Evolutionary conservation across 2,888 invertebrate genomes (phyloP).

Genomic region (Euplexia lucipara): DNA sequence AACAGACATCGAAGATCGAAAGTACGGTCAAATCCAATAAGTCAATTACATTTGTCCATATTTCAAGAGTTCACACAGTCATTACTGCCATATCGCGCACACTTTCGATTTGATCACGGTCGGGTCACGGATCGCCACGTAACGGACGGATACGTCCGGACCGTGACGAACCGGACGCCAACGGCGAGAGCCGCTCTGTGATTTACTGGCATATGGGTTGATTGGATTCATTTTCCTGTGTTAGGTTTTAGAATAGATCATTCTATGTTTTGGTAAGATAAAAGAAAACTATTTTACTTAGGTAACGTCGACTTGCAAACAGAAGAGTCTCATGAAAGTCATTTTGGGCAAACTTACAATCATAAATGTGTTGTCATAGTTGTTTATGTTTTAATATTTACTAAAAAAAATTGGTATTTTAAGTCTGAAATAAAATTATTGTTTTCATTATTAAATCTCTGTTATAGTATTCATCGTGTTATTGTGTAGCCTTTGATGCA

Average conservation of each 20-base stretch:
- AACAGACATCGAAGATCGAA: slow-evolving; percentile 35
- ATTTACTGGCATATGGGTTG: slow-evolving; percentile 48
- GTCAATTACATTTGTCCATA: slow-evolving; percentile 56
- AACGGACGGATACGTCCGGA: slow-evolving; percentile 43
- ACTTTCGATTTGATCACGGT: slow-evolving; percentile 63
- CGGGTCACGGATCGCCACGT: slow-evolving; percentile 49
- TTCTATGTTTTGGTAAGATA: slow-evolving; percentile 1
- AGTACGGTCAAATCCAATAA: slow-evolving; percentile 43
- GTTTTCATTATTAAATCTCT: too few relatives aligned
- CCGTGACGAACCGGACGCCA: slow-evolving; percentile 50
- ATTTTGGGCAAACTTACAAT: too few relatives aligned
- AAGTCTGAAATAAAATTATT: too few relatives aligned
- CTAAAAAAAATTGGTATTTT: too few relatives aligned
- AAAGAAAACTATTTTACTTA: not conserved
- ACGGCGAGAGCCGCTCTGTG: slow-evolving; percentile 50
- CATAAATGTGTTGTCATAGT: too few relatives aligned
- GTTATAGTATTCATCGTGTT: not conserved
- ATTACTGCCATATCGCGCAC: slow-evolving; percentile 59
- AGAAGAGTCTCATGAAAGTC: too few relatives aligned
- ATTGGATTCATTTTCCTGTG: slow-evolving; percentile 39
- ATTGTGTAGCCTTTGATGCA: not conserved
- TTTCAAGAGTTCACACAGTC: slow-evolving; percentile 47
- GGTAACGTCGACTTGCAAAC: too few relatives aligned
- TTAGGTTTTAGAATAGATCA: slow-evolving; percentile 11
- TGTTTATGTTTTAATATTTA: too few relatives aligned